Percentiles rank a stretch among this genome's conserved stretches.
These are phyloP conservation scores for Lepus europaeus DNA, from an alignment of 2,113 vertebrate species.

Conservation along the genomic window DNA sequence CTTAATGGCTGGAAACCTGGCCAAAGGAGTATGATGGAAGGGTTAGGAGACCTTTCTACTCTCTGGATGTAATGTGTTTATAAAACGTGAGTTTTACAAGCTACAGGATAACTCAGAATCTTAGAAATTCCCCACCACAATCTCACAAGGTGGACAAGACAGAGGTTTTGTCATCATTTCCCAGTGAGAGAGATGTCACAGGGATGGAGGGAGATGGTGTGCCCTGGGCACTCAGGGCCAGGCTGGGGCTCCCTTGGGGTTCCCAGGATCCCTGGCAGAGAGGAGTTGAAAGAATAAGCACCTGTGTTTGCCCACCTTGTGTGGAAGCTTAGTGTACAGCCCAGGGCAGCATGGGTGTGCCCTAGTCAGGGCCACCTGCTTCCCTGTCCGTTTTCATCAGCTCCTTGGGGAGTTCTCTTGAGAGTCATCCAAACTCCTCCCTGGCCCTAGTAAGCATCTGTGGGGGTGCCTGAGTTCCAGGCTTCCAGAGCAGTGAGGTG, in stretches of 20 bases:
- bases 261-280: background rate
- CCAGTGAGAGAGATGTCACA: background rate
- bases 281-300: rapidly evolving
- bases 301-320: too few relatives aligned
- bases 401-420: background rate
- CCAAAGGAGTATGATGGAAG: too few relatives aligned
- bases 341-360: too few relatives aligned
- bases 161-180: background rate
- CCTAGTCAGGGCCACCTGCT: background rate
- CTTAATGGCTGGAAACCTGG: background rate
- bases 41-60: background rate
- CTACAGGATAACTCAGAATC: background rate
- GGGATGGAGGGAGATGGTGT: background rate
- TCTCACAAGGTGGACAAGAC: background rate
- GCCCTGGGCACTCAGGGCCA: background rate
- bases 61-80: background rate
- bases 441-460: background rate
- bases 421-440: background rate
- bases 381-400: background rate
- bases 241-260: background rate
- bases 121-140: background rate
- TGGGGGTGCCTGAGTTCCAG: background rate
- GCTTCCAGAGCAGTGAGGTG: background rate
- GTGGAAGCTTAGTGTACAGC: background rate
- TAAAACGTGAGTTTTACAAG: background rate